Base-by-base conservation (phyloP, 1,140 invertebrate genomes). In the Trichoplusia ni region DNA sequence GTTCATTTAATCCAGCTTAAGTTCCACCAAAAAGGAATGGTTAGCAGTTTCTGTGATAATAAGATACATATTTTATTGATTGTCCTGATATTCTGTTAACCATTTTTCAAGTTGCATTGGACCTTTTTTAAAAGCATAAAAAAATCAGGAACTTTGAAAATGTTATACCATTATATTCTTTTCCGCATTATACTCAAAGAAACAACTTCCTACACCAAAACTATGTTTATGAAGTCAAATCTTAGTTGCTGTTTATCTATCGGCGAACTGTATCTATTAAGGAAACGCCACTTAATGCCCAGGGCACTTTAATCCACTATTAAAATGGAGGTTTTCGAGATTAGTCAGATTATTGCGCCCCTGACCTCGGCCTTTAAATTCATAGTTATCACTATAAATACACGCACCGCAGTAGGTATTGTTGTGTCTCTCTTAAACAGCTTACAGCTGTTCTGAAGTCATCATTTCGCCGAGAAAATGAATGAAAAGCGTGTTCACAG, bases 331-430 rank as follows among this genome's bases (percentile, higher is more conserved):
- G 33, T 40, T 56, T 56, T 56, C 7, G 33, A 38, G 51, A 56
- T 56, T 40, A 56, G 19, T 37, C 13, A 38, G 51, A 56, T 56
- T 40, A 56, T 23, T 14, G 33, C 51, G 35, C 51, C 35, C 51
- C 8, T 56, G 35, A 56, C 33, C 51, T 40, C 51, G 51, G 51
- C 51, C 51, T 56, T n/a, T 38, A 56, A 40, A 56, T 29, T 56
- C 51, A 56, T 56, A 56, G 35, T 56, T 56, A 51, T 56, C 33
- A 16, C 35, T 53, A 56, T 37, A 56, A 56, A 56, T 40, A 56
- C 21, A 13, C 23, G 11, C 11, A 56, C 40, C 7, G 38, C 51
- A 56, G 11, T 56, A 56, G 25, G 14, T 56, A n/a, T 23, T 38
- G 21, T 27, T 56, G 13, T 40, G 9, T 40, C 51, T 56, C n/a